Percentiles rank a stretch among this genome's conserved stretches.
Evolutionary conservation across 2,888 invertebrate genomes (phyloP).

Genomic region (Aleiodes alternator): DNA sequence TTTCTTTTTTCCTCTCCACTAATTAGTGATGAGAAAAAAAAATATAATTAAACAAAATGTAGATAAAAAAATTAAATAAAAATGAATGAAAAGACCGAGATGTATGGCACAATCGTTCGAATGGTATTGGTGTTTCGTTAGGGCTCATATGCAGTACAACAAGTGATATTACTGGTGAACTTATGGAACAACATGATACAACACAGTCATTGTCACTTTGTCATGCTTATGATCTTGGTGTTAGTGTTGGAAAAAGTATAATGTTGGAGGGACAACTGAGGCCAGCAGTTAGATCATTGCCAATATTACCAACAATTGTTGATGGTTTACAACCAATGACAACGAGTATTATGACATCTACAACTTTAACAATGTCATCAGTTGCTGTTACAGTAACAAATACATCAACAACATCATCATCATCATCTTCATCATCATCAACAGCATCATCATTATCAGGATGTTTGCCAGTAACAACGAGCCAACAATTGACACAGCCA

Average conservation of each 20-base stretch:
- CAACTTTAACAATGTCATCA: slow-evolving; percentile 56
- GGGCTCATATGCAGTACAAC: slow-evolving; percentile 74
- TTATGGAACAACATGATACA: slow-evolving; percentile 72
- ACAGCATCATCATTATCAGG: slow-evolving; percentile 12
- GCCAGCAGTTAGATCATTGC: slow-evolving; percentile 55
- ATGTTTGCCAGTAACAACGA: slow-evolving; percentile 12
- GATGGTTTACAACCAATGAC: slow-evolving; percentile 63
- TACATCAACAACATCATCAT: slow-evolving; percentile 5
- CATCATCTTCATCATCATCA: slow-evolving; percentile 39
- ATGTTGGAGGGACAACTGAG: slow-evolving; percentile 55
- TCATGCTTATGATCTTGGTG: slow-evolving; percentile 61
- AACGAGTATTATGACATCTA: slow-evolving; percentile 59
- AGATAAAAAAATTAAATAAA: slow-evolving; percentile 23
- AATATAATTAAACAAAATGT: background rate
- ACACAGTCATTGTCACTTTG: slow-evolving; percentile 73
- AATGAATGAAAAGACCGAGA: slow-evolving; percentile 9
- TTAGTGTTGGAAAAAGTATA: slow-evolving; percentile 56
- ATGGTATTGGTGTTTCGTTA: slow-evolving; percentile 58
- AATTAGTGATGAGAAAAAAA: background rate
- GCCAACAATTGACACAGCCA: too few relatives aligned
- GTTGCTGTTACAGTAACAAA: slow-evolving; percentile 49
- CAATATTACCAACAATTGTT: slow-evolving; percentile 59
- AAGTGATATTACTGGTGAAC: slow-evolving; percentile 73
- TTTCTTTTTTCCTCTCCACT: background rate
- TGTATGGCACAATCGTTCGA: slow-evolving; percentile 50